Conservation (phyloP, 2,113 vertebrate genomes). For the Oryzias curvinotus region DNA sequence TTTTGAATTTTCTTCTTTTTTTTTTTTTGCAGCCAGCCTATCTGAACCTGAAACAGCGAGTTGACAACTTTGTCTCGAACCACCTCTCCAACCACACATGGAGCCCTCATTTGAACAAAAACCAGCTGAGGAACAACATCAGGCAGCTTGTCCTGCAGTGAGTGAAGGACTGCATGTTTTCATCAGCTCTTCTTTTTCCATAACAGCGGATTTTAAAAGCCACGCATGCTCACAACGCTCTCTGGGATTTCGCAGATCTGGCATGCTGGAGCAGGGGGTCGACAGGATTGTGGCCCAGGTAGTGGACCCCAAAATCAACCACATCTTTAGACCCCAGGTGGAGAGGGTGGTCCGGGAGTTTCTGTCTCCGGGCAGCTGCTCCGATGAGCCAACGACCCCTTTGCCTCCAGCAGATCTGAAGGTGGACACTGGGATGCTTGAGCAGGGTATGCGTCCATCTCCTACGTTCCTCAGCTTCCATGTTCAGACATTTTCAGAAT, state of each 20-base stretch:
- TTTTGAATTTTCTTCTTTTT: background rate
- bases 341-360: slow-evolving; percentile 94
- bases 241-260: slow-evolving; percentile 82
- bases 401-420: slow-evolving; percentile 74
- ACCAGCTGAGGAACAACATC: slow-evolving; percentile 97
- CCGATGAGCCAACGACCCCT: slow-evolving; percentile 74
- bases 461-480: background rate
- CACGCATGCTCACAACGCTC: background rate
- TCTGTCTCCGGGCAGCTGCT: slow-evolving; percentile 87
- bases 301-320: slow-evolving; percentile 98
- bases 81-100: slow-evolving; percentile 97
- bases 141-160: slow-evolving; percentile 96
- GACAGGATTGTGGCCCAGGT: slow-evolving; percentile 98
- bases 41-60: slow-evolving; percentile 93
- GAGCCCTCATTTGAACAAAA: slow-evolving; percentile 98
- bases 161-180: slow-evolving; percentile 56
- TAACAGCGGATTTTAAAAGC: background rate
- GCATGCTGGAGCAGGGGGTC: slow-evolving; percentile 97
- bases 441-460: slow-evolving; percentile 75
- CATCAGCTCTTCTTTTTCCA: background rate
- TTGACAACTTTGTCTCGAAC: slow-evolving; percentile 98
- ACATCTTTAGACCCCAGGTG: slow-evolving; percentile 95
- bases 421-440: slow-evolving; percentile 70
- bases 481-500: background rate
- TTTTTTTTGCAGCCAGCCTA: slow-evolving; percentile 87